Conservation (phyloP, 2,113 vertebrate species). For the Podarcis muralis region DNA sequence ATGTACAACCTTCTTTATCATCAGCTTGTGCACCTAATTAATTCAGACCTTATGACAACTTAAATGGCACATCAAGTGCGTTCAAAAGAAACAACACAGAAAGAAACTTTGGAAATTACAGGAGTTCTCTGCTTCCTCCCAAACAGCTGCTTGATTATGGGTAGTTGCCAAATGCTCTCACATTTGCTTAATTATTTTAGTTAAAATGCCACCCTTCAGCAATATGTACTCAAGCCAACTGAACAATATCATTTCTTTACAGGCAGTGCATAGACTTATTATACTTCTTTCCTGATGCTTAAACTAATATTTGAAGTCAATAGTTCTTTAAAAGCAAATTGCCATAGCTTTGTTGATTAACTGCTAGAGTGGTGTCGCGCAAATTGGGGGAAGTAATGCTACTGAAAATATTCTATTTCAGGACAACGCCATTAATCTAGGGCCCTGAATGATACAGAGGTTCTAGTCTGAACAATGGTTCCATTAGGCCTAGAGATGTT, state of each 20-base stretch:
- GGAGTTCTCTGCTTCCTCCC: too few relatives aligned
- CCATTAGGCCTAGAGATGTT: neutral
- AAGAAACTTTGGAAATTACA: slow-evolving; percentile 20
- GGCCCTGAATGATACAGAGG: slow-evolving; percentile 10
- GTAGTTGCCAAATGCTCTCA: slow-evolving; percentile 39
- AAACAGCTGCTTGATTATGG: slow-evolving; percentile 34
- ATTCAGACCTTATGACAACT: slow-evolving; percentile 15
- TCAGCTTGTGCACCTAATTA: slow-evolving; percentile 13
- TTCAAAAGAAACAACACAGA: slow-evolving; percentile 8
- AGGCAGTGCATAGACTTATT: slow-evolving; percentile 53
- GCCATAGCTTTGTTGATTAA: slow-evolving; percentile 38
- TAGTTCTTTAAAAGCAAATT: slow-evolving; percentile 51
- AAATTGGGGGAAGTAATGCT: slow-evolving; percentile 26
- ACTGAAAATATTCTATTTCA: slow-evolving; percentile 32
- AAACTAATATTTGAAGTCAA: slow-evolving; percentile 45
- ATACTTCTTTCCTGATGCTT: slow-evolving; percentile 46
- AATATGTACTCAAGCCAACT: slow-evolving; percentile 40
- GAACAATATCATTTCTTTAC: slow-evolving; percentile 53
- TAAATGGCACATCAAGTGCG: slow-evolving; percentile 38
- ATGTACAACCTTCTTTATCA: neutral
- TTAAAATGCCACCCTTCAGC: slow-evolving; percentile 44
- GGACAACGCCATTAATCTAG: neutral
- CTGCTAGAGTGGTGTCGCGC: slow-evolving; percentile 4
- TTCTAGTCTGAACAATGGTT: slow-evolving; percentile 28
- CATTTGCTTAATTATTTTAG: slow-evolving; percentile 48